These are phyloP conservation scores for Tenebrosternarchus preto DNA, from an alignment of 2,113 vertebrate genomes.

Conservation along the genomic window DNA sequence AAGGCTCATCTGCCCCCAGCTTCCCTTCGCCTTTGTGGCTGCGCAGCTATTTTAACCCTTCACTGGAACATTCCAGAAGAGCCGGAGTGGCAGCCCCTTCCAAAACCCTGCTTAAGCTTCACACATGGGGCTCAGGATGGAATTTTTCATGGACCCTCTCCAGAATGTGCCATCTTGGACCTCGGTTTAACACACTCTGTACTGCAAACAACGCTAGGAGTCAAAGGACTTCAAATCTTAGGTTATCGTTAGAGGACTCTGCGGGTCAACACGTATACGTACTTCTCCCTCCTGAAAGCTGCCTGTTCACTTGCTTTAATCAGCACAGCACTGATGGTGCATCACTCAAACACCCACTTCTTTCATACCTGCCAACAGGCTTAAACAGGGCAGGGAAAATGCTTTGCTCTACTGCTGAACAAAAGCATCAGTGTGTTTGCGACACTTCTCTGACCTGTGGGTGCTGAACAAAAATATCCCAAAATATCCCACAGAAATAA, in stretches of 20 bases:
- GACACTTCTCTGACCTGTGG: neutral
- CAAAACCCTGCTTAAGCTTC: conserved; percentile 70
- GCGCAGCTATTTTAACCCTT: conserved; percentile 54
- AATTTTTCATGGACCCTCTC: conserved; percentile 10
- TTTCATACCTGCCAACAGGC: conserved; percentile 19
- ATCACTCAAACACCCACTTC: conserved; percentile 39
- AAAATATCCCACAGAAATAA: neutral
- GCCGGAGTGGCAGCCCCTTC: conserved; percentile 61
- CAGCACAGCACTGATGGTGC: conserved; percentile 8
- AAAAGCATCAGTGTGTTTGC: conserved; percentile 21
- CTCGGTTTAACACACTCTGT: neutral
- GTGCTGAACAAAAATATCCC: neutral
- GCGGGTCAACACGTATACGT: neutral
- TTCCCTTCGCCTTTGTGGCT: conserved; percentile 24
- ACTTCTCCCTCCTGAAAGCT: conserved; percentile 12
- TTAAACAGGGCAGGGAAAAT: conserved; percentile 20
- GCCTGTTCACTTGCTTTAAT: conserved; percentile 27
- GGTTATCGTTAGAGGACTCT: conserved; percentile 22
- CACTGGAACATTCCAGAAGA: conserved; percentile 64
- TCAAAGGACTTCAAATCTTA: conserved; percentile 23
- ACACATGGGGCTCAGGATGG: conserved; percentile 58
- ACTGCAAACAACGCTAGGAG: neutral
- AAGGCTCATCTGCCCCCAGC: neutral
- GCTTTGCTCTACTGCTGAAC: conserved; percentile 15
- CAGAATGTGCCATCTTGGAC: conserved; percentile 6